Percentiles rank a stretch among this genome's conserved stretches.
Evolutionary conservation across 2,888 invertebrate species (phyloP).

Genomic region (Chrysotoxum bicinctum): DNA sequence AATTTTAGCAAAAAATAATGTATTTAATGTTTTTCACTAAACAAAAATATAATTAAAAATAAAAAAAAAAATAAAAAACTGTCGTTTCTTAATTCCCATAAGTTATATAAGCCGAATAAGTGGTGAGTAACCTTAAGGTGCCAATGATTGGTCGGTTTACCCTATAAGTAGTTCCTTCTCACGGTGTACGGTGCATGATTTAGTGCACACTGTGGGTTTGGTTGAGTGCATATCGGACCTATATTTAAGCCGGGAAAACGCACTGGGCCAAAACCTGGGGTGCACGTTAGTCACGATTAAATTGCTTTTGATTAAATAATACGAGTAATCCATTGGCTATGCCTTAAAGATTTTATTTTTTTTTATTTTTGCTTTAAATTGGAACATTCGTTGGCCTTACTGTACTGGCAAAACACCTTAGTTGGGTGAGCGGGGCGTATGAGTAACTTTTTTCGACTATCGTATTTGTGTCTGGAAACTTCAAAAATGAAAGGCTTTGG

Average conservation of each 20-base stretch:
- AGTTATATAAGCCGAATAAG: too few species aligned
- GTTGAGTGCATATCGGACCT: constrained; percentile 39
- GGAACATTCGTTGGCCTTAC: constrained; percentile 60
- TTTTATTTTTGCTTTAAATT: constrained; percentile 26
- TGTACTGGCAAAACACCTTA: neutral
- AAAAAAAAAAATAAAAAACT: too few species aligned
- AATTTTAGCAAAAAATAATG: too few species aligned
- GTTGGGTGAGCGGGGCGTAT: constrained; percentile 7
- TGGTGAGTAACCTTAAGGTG: too few species aligned
- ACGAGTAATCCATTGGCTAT: constrained; percentile 6
- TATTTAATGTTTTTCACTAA: too few species aligned
- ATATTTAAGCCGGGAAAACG: constrained; percentile 1
- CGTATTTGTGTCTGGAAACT: neutral
- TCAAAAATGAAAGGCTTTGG: constrained; percentile 56
- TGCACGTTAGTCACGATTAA: constrained; percentile 66
- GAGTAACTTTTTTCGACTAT: constrained; percentile 12
- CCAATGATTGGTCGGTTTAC: too few species aligned
- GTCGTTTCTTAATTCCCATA: too few species aligned
- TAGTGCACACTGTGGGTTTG: constrained; percentile 15
- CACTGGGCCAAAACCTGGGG: constrained; percentile 50
- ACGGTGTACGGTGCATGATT: constrained; percentile 40
- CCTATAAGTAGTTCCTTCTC: constrained; percentile 63
- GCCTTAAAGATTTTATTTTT: neutral
- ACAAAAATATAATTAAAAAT: too few species aligned
- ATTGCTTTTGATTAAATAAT: constrained; percentile 35